phyloP scores from a whole-genome alignment of 1,140 invertebrate genomes.

The Notospermus geniculatus region DNA sequence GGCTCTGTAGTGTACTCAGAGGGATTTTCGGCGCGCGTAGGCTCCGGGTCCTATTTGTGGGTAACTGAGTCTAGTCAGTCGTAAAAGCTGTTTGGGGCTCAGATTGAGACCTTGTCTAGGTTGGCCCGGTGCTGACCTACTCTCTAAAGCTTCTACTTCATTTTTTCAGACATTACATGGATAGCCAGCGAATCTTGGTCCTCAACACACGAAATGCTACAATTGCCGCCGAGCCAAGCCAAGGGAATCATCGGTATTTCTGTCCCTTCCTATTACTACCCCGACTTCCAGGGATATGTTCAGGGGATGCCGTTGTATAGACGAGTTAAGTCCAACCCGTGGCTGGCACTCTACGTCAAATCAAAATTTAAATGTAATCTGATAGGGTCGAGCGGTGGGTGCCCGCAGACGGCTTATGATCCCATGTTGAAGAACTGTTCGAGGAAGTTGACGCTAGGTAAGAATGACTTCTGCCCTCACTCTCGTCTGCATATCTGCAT shows the following conservation, averaged over 20 bases:
- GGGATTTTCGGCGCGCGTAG: neutral
- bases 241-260: neutral
- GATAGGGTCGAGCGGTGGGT: too few relatives aligned
- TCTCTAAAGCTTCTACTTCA: too few relatives aligned
- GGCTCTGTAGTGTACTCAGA: neutral
- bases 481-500: too few relatives aligned
- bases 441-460: too few relatives aligned
- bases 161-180: slow-evolving; percentile 3
- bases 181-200: slow-evolving; percentile 4
- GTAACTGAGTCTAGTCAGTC: too few relatives aligned
- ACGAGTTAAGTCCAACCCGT: neutral
- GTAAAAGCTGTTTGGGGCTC: neutral
- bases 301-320: neutral
- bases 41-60: too few relatives aligned
- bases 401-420: too few relatives aligned
- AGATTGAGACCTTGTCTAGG: neutral
- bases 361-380: too few relatives aligned
- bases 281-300: neutral
- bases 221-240: neutral
- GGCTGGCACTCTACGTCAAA: neutral
- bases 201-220: neutral
- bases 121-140: too few relatives aligned
- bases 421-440: too few relatives aligned
- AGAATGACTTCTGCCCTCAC: too few relatives aligned
- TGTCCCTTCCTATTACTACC: neutral